These are phyloP conservation scores for Lasiurus borealis DNA, from an alignment of 2,113 vertebrate species.

Conservation along the genomic window DNA sequence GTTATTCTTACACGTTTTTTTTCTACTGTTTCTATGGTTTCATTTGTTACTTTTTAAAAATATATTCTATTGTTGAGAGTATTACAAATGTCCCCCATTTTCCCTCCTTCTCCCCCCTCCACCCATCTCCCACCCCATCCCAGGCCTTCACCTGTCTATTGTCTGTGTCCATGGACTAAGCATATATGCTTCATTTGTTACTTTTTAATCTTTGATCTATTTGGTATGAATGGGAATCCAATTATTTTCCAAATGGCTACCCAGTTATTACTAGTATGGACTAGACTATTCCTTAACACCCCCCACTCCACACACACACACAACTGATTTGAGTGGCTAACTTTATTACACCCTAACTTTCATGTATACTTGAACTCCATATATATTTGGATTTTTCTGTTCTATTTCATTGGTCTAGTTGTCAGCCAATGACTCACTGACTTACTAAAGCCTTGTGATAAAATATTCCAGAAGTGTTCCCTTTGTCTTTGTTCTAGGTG, in stretches of 20 bases:
- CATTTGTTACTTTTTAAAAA: slow-evolving; percentile 19
- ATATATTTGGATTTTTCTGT: neutral
- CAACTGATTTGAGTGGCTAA: neutral
- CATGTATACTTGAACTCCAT: neutral
- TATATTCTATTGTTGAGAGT: no score
- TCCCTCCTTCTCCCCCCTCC: no score
- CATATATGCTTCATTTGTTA: slow-evolving; percentile 3
- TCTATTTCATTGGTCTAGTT: neutral
- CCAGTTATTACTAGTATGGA: neutral
- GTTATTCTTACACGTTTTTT: neutral
- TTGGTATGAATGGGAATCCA: slow-evolving; percentile 12
- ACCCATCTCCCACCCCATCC: no score
- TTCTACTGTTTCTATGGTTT: slow-evolving; percentile 22
- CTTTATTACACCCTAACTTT: neutral
- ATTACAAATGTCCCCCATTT: no score
- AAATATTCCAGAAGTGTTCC: neutral
- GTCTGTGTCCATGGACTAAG: no score
- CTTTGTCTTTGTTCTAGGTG: neutral
- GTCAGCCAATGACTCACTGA: neutral
- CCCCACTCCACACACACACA: no score
- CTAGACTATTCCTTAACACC: neutral
- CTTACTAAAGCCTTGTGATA: neutral
- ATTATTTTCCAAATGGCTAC: neutral
- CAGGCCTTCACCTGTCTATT: no score
- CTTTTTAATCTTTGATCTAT: slow-evolving; percentile 12